These are phyloP conservation scores for Tiliacea citrago DNA, from an alignment of 2,888 invertebrate genomes.

Conservation along the genomic window DNA sequence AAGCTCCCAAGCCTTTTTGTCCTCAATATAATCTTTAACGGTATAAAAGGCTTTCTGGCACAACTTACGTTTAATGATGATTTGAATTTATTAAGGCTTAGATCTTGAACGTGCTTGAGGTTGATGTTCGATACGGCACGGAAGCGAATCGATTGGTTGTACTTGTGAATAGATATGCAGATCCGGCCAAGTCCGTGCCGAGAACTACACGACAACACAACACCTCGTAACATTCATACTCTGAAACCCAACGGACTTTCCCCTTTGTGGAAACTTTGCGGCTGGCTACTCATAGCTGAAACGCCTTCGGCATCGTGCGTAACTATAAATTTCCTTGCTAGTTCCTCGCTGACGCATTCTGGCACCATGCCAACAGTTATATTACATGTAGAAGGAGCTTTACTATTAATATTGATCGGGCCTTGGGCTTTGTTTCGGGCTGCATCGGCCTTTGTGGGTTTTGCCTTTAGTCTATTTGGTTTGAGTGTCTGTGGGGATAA, in stretches of 20 bases:
- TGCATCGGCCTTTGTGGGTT: conserved; percentile 51
- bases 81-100: too few species aligned
- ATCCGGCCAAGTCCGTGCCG: background rate
- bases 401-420: conserved; percentile 70
- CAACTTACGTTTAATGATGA: too few species aligned
- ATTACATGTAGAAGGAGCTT: conserved; percentile 60
- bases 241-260: conserved; percentile 34
- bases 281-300: conserved; percentile 62
- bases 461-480: conserved; percentile 27
- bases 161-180: too few species aligned
- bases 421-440: conserved; percentile 59
- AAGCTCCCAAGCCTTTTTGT: too few species aligned
- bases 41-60: too few species aligned
- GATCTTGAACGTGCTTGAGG: too few species aligned
- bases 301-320: conserved; percentile 66
- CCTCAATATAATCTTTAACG: too few species aligned
- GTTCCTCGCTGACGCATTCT: conserved; percentile 72
- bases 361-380: conserved; percentile 71
- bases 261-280: conserved; percentile 64
- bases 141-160: too few species aligned
- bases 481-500: conserved; percentile 28
- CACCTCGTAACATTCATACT: conserved; percentile 38
- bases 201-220: background rate
- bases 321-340: conserved; percentile 72
- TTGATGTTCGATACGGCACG: too few species aligned